Base-by-base conservation (phyloP, 1,140 invertebrate species). In the Neocloeon triangulifer region DNA sequence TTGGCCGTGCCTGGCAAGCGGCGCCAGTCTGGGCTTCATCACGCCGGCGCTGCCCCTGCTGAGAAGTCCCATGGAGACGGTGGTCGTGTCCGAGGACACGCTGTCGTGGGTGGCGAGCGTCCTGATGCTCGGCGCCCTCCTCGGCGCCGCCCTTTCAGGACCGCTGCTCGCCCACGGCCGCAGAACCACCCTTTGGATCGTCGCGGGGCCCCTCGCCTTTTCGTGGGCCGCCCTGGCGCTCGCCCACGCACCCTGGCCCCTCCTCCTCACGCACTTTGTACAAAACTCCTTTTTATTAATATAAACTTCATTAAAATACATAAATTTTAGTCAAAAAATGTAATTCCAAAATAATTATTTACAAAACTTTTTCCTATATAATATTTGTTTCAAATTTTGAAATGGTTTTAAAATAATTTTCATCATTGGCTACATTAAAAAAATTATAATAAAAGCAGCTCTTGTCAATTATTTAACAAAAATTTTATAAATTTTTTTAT, bases 51-150 rank as follows among this genome's bases (percentile, higher is more conserved):
- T 39, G 10, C 37, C 34, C 9, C 28, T 30, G 4, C 18, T 39
- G 6, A 29, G 36, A 23, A 23, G 23, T 5, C 19, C 28, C 2
- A 21, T 12, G 10, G 22, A 22, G 14, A 10, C 12, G 4, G 17
- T 39, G 19, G 19, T 26, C 7, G 19, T 39, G 5, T 36, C 16
- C 7, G 37, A 36, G 14, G 9, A 5, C 4, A 43, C 55, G 36
- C 50, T 45, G 13, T 55, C 52, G 19, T 56, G 53, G 53, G 45
- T 56, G 14, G 53, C 53, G 2, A 51, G 50, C 19, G 36, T 55
- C n/a, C 47, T 47, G 8, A 41, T 56, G 14, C 42, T 56, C n/a
- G 53, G 53, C 12, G 51, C 50, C 12, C 43, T 56, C 23, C 45
- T 52, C 32, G 53, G 52, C 10, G 51, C 47, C 19, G 33, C 50